Percentiles rank a stretch among this genome's conserved stretches.
Evolutionary conservation across 1,140 invertebrate species (phyloP).

Genomic region (Agrilus planipennis): DNA sequence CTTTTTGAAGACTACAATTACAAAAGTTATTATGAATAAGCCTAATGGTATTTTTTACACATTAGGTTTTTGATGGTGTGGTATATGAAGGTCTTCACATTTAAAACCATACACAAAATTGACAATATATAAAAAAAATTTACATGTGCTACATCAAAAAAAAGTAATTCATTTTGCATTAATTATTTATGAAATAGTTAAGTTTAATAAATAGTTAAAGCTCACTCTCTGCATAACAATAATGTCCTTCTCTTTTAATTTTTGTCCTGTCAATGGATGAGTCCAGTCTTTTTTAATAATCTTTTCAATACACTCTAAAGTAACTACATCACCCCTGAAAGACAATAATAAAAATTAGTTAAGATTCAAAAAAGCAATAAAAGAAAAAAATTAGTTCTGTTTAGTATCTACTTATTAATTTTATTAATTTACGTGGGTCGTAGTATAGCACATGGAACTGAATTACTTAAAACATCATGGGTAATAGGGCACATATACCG

Average conservation of each 20-base stretch:
- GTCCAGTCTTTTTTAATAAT: conserved; percentile 95
- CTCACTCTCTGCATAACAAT: conserved; percentile 78
- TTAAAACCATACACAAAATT: no score
- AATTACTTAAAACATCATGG: conserved; percentile 90
- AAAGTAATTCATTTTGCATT: conserved; percentile 9
- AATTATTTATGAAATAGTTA: background rate
- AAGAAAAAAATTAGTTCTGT: conserved; percentile 8
- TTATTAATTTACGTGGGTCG: conserved; percentile 64
- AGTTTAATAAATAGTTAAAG: conserved; percentile 5
- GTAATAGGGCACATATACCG: conserved; percentile 97
- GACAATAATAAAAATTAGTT: background rate
- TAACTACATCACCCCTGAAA: conserved; percentile 86
- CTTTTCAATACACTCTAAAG: conserved; percentile 92
- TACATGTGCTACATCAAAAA: conserved; percentile 8
- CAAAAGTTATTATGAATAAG: no score
- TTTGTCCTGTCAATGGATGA: conserved; percentile 82
- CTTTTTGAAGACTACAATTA: no score
- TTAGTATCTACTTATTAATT: no score
- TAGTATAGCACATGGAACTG: conserved; percentile 84
- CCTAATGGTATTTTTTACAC: no score
- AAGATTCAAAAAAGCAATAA: background rate
- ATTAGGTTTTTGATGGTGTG: no score
- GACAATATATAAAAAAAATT: conserved; percentile 11
- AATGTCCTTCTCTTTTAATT: conserved; percentile 86
- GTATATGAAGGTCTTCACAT: no score